phyloP scores from a whole-genome alignment of 2,888 invertebrate species.

The Plusia festucae region DNA sequence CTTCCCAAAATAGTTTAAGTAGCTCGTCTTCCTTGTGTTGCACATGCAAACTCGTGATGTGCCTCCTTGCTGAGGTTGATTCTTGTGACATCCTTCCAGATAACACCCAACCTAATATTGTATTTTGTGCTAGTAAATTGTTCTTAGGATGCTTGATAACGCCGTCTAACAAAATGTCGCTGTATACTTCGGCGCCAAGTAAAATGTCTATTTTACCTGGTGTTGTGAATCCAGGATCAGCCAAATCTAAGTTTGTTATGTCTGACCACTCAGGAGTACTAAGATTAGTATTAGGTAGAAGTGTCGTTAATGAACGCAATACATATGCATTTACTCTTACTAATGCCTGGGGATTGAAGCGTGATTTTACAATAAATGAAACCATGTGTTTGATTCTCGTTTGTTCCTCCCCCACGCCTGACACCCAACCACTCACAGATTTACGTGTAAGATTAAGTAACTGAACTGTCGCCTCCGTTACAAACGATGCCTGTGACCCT shows the following conservation, averaged over 20 bases:
- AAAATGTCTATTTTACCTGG: too few species aligned
- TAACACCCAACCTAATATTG: slow-evolving; percentile 23
- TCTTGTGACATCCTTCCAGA: slow-evolving; percentile 21
- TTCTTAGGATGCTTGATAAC: slow-evolving; percentile 24
- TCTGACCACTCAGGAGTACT: slow-evolving; percentile 7
- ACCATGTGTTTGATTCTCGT: slow-evolving; percentile 17
- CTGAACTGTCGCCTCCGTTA: slow-evolving; percentile 14
- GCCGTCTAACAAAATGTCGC: too few species aligned
- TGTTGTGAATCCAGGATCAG: slow-evolving; percentile 6
- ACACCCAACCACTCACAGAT: too few species aligned
- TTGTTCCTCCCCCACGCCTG: slow-evolving; percentile 5
- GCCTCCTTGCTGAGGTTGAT: slow-evolving; percentile 6
- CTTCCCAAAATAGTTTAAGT: slow-evolving; percentile 49
- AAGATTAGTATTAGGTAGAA: slow-evolving; percentile 10
- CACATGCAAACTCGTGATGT: not conserved
- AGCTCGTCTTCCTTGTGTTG: slow-evolving; percentile 43
- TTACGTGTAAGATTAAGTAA: slow-evolving; percentile 7
- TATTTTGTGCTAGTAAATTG: slow-evolving; percentile 28
- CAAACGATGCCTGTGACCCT: slow-evolving; percentile 23
- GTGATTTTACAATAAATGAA: slow-evolving; percentile 12
- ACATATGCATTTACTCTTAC: slow-evolving; percentile 12
- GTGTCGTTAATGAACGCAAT: slow-evolving; percentile 16
- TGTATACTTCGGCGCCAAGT: too few species aligned
- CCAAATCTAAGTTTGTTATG: not conserved
- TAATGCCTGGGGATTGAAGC: not conserved